Conservation (phyloP, 53 echinoderm and acorn worm species). For the Glandiceps talaboti region DNA sequence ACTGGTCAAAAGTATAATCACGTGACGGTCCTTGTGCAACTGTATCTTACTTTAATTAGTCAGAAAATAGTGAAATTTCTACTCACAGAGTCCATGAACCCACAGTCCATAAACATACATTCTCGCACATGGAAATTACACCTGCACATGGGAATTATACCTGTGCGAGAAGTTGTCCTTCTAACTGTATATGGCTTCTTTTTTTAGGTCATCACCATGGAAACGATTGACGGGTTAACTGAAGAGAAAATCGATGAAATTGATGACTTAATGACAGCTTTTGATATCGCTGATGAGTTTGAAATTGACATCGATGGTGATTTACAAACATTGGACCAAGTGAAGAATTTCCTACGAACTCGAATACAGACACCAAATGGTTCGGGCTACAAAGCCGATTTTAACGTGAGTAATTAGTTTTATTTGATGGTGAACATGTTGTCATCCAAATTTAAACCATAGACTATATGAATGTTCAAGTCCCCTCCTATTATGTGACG, state of each 20-base stretch:
- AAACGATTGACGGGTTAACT: neutral
- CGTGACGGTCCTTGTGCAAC: no score
- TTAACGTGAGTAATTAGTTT: neutral
- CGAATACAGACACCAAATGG: neutral
- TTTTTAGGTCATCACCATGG: neutral
- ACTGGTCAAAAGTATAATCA: no score
- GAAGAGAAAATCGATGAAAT: neutral
- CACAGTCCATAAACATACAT: no score
- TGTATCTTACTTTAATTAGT: no score
- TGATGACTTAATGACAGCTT: neutral
- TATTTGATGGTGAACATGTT: neutral
- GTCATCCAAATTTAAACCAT: neutral
- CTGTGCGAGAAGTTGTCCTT: no score
- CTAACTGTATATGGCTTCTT: no score
- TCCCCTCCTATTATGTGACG: no score
- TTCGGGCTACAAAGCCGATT: neutral
- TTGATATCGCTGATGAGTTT: neutral
- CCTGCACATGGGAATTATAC: no score
- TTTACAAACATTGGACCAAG: neutral
- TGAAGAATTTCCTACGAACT: neutral
- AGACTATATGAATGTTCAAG: neutral
- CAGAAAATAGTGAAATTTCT: no score
- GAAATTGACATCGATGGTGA: neutral
- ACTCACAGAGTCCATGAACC: no score
- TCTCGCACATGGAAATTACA: no score